Conservation (phyloP, 2,888 invertebrate genomes). For the Hermaeophaga mercurialis region DNA sequence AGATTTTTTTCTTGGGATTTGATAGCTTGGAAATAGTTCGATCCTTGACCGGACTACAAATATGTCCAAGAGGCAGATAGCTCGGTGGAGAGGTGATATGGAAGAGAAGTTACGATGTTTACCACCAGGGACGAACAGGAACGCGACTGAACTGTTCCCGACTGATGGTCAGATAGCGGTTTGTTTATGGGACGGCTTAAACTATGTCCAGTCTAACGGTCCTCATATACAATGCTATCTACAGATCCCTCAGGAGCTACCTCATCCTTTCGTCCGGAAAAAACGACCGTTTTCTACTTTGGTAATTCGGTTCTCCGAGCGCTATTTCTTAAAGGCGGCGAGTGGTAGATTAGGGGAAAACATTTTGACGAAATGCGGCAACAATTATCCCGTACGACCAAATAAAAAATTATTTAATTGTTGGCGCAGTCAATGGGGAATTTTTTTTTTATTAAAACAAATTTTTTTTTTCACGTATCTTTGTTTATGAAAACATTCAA, state of each 20-base stretch:
- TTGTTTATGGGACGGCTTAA: conserved; percentile 60
- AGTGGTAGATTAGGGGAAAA: too few species aligned
- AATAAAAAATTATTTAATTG: too few species aligned
- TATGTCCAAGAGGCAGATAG: conserved; percentile 29
- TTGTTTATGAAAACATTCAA: too few species aligned
- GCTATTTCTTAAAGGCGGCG: too few species aligned
- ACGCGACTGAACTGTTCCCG: conserved; percentile 53
- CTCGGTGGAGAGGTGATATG: conserved; percentile 47
- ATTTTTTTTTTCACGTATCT: too few species aligned
- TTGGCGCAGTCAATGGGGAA: too few species aligned
- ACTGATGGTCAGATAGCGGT: conserved; percentile 58
- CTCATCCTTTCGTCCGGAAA: conserved; percentile 38
- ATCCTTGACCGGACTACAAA: conserved; percentile 16
- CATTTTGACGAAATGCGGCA: too few species aligned
- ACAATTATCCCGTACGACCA: too few species aligned
- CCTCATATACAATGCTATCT: conserved; percentile 60
- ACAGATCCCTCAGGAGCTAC: conserved; percentile 55
- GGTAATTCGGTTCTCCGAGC: too few species aligned
- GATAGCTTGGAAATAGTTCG: too few species aligned
- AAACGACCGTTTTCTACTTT: conserved; percentile 35
- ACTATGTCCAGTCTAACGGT: conserved; percentile 59
- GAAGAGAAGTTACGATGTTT: conserved; percentile 57
- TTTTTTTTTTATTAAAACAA: too few species aligned
- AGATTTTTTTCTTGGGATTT: too few species aligned
- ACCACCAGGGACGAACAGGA: conserved; percentile 53